Conservation (phyloP, 2,888 invertebrate species). For the Aphelenchoides bicaudatus region DNA sequence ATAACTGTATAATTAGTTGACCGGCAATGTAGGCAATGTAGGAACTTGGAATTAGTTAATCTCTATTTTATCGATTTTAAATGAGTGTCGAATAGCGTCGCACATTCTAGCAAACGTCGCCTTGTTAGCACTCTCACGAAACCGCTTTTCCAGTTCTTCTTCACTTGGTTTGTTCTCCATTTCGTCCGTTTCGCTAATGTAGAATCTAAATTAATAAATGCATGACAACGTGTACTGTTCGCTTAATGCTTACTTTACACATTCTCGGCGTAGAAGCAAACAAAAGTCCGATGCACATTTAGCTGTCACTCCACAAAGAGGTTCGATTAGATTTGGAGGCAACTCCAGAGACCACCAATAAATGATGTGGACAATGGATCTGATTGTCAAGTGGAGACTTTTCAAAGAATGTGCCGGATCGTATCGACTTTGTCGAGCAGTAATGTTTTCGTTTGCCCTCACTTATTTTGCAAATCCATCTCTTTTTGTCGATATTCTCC, state of each 20-base stretch:
- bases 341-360: constrained; percentile 17
- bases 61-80: constrained; percentile 1
- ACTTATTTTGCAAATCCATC: constrained; percentile 20
- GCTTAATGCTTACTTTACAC: constrained; percentile 18
- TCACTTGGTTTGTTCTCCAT: background rate
- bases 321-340: constrained; percentile 18
- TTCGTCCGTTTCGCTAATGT: background rate
- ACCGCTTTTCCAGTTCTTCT: constrained; percentile 8
- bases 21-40: too few species aligned
- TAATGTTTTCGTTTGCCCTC: constrained; percentile 13
- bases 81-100: constrained; percentile 3
- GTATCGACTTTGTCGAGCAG: constrained; percentile 15
- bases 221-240: background rate
- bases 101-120: constrained; percentile 14
- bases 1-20: too few species aligned
- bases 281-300: constrained; percentile 12
- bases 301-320: constrained; percentile 12
- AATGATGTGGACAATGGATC: constrained; percentile 13
- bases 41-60: too few species aligned
- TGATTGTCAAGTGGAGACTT: constrained; percentile 14
- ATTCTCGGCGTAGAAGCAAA: constrained; percentile 10
- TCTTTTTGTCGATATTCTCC: constrained; percentile 21
- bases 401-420: constrained; percentile 17
- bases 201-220: background rate
- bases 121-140: constrained; percentile 5